Percentiles rank a stretch among this genome's conserved stretches.
Conservation (phyloP, 1,140 invertebrate species). For the Palaemon carinicauda region DNA sequence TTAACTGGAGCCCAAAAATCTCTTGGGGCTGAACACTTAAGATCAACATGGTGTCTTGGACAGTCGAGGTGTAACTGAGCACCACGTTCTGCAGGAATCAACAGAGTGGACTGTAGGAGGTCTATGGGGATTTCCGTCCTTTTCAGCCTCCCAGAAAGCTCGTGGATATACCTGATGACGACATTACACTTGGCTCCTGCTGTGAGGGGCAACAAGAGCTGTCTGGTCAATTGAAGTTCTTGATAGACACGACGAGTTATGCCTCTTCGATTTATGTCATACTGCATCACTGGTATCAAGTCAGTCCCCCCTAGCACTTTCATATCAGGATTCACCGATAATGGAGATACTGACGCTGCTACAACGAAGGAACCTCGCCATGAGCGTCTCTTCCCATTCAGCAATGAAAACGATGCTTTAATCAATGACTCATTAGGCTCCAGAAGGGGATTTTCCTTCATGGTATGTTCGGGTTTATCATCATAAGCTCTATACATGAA, state of each 20-base stretch:
- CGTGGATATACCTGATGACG: conserved; percentile 15
- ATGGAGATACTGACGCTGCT: not conserved
- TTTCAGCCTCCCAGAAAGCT: conserved; percentile 6
- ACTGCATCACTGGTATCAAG: conserved; percentile 25
- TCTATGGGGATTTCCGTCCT: not conserved
- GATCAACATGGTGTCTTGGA: conserved; percentile 16
- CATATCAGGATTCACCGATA: not conserved
- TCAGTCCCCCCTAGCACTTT: not conserved
- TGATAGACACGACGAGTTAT: conserved; percentile 15
- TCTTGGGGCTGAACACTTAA: not conserved
- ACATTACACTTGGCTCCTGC: conserved; percentile 15
- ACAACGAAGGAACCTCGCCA: conserved; percentile 31
- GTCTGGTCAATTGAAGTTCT: conserved; percentile 3
- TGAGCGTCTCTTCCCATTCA: not conserved
- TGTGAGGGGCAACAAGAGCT: conserved; percentile 15
- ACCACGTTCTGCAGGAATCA: conserved; percentile 25
- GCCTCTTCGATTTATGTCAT: not conserved
- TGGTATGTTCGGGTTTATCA: not conserved
- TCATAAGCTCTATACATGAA: conserved; percentile 36
- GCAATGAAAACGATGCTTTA: not conserved
- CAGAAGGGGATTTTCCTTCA: conserved; percentile 5
- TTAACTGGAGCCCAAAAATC: conserved; percentile 1
- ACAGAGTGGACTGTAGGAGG: not conserved
- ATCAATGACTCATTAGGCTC: conserved; percentile 17
- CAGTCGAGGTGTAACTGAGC: conserved; percentile 39